Conservation (phyloP, 1,140 invertebrate genomes). For the Drosophila ficusphila region DNA sequence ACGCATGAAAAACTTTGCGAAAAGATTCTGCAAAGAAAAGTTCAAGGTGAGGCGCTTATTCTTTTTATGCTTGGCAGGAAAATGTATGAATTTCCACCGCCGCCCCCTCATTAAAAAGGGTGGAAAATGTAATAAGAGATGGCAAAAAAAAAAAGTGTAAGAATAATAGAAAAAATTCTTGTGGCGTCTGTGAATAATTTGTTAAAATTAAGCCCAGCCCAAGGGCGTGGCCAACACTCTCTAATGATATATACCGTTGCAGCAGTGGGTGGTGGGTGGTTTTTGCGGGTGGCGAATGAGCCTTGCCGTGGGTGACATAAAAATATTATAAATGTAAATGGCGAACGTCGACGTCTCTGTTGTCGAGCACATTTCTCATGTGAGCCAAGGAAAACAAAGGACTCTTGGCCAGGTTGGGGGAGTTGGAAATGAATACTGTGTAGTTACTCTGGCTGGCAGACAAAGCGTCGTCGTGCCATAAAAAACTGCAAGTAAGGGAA, state of each 20-base stretch:
- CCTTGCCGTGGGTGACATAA: conserved; percentile 26
- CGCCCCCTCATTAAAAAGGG: conserved; percentile 66
- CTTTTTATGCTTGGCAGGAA: conserved; percentile 15
- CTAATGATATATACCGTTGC: conserved; percentile 55
- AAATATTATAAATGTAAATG: conserved; percentile 64
- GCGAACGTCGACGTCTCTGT: conserved; percentile 31
- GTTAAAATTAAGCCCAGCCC: conserved; percentile 65
- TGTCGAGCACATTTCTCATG: conserved; percentile 60
- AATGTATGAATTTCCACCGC: conserved; percentile 20
- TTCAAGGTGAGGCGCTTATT: conserved; percentile 40
- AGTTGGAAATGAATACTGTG: conserved; percentile 8
- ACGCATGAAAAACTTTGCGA: conserved; percentile 28
- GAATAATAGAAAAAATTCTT: conserved; percentile 49
- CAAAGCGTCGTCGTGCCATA: conserved; percentile 42
- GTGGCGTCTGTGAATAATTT: conserved; percentile 73
- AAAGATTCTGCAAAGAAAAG: conserved; percentile 42
- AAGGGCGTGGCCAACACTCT: conserved; percentile 43
- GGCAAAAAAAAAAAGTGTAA: conserved; percentile 28
- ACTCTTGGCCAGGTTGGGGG: conserved; percentile 13
- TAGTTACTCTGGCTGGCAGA: conserved; percentile 48
- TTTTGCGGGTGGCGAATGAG: not conserved
- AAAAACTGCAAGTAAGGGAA: conserved; percentile 32
- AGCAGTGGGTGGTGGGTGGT: not conserved
- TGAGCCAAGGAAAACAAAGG: conserved; percentile 45
- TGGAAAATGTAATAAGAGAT: conserved; percentile 38